These are phyloP conservation scores for Azemiops feae DNA, from an alignment of 2,113 vertebrate genomes.

Conservation along the genomic window DNA sequence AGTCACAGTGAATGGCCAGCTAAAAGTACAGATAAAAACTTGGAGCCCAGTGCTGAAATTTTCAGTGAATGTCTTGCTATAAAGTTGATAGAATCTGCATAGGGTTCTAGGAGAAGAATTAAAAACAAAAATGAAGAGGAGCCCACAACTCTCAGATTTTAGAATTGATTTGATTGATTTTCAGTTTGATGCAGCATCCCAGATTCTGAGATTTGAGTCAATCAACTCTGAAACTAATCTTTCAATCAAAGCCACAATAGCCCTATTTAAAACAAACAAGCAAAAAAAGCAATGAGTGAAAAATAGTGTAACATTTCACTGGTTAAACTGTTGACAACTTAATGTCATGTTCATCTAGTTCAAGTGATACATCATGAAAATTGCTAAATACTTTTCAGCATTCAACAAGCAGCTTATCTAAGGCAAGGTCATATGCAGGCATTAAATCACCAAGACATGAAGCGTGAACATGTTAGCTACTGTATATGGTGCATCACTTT, in stretches of 20 bases:
- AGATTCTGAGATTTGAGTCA: neutral
- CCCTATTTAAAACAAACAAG: neutral
- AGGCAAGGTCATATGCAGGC: conserved; percentile 52
- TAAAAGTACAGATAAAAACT: neutral
- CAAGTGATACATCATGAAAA: conserved; percentile 27
- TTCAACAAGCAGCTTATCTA: conserved; percentile 41
- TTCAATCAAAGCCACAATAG: neutral
- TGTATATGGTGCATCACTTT: conserved; percentile 32
- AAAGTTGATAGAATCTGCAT: neutral
- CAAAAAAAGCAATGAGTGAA: neutral
- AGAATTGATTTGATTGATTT: neutral
- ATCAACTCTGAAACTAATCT: neutral
- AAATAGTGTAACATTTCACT: neutral
- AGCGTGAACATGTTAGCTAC: conserved; percentile 10
- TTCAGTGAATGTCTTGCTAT: neutral
- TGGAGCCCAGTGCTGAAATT: neutral
- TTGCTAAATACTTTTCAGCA: conserved; percentile 34
- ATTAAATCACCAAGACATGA: conserved; percentile 13
- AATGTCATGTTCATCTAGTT: neutral
- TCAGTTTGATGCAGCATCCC: neutral
- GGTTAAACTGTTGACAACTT: conserved; percentile 23
- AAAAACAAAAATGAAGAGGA: neutral
- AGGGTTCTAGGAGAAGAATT: neutral
- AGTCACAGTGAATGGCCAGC: neutral
- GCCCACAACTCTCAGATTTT: neutral